Base-by-base conservation (phyloP, 2,888 invertebrate genomes). In the Melanophora roralis region DNA sequence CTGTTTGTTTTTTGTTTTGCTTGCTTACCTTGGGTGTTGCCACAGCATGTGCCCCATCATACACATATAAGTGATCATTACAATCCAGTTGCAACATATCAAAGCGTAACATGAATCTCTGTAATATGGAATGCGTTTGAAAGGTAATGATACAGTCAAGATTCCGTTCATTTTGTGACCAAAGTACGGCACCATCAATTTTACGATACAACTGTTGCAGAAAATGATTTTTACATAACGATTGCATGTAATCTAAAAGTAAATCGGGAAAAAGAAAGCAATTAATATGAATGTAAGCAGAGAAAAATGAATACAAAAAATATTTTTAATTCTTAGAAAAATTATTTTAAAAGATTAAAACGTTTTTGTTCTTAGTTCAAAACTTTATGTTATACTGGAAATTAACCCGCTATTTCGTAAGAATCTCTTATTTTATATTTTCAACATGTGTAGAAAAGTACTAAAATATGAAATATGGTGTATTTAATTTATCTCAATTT, bases 41-140 rank as follows among this genome's bases (percentile, higher is more conserved):
- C 55, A 95, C 96, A 57, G 96, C 95, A 88, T 97, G 97, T 14
- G 97, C 97, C 2, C 97, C 97, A 90, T 97, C 97, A 89, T 96
- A 97, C 88, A 97, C 95, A 87, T 94, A 95, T 69, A 97, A 93
- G 90, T 97, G 97, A 91, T 97, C 97, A 89, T 97, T 97, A 91
- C 97, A 97, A 91, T 97, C 97, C 82, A 97, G 92, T 90, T 96
- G 96, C 85, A 97, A 92, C 90, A 95, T 93, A 89, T 97, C 97
- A 91, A 97, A 97, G 87, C 97, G 94, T 86, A 97, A 93, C 96
- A 97, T 97, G 91, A 97, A 97, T 85, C 96, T 93, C 91, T 97
- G 97, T 86, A 97, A 92, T 86, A 97, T 96, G 89, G 97, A 96
- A 91, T 97, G 97, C 84, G 97, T 97, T 91, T 97, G 97, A 91